These are phyloP conservation scores for Etheostoma nigrum DNA, from an alignment of 2,797 vertebrate genomes.

Conservation along the genomic window DNA sequence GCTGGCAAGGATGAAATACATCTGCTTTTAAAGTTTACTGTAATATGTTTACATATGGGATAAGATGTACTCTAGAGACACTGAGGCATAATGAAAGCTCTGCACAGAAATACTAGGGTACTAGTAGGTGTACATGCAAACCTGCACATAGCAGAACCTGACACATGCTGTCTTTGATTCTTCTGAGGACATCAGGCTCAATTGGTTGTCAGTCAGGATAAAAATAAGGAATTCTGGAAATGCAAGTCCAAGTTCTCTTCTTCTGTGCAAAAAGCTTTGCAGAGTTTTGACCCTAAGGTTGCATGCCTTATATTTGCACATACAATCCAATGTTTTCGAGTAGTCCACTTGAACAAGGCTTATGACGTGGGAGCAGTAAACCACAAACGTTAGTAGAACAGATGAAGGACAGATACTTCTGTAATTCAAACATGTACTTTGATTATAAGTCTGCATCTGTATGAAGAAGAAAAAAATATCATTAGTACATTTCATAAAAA, in stretches of 20 bases:
- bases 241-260: not conserved
- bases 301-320: conserved; percentile 2
- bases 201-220: conserved; percentile 2
- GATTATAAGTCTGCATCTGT: conserved; percentile 33
- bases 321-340: conserved; percentile 2
- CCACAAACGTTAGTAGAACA: not conserved
- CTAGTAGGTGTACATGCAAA: conserved; percentile 29
- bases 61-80: not conserved
- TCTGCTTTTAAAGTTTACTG: not conserved
- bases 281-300: not conserved
- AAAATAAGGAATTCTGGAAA: not conserved
- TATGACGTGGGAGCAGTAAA: not conserved
- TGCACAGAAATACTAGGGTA: not conserved
- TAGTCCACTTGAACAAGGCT: not conserved
- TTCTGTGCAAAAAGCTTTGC: not conserved
- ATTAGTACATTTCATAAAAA: not conserved
- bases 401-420: conserved; percentile 1
- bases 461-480: conserved; percentile 17
- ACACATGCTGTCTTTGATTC: not conserved
- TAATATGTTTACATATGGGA: not conserved
- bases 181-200: not conserved
- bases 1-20: not conserved
- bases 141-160: conserved; percentile 37
- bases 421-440: conserved; percentile 16
- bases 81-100: not conserved